Evolutionary conservation across 2,888 invertebrate species (phyloP), one percentile per base, ranked within the genome.

Genomic region (Dolomedes plantarius): DNA sequence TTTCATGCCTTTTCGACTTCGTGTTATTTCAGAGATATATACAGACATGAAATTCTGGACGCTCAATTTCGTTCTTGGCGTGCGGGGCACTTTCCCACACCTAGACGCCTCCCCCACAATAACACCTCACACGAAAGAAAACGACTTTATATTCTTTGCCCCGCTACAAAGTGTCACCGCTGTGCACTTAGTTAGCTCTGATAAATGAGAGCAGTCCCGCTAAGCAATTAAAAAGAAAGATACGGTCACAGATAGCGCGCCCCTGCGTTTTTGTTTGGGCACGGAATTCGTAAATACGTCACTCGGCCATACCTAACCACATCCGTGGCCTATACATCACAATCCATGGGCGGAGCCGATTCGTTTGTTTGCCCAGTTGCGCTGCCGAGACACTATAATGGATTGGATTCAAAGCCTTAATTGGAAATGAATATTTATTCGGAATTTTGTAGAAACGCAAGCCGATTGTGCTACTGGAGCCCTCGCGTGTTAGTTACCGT

Each of bases 311-410:
- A 31, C 19, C 27, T 50, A 73, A 73, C 72, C 32, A 67, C 79
- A 73, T 73, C 65, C 50, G 65, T 46, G 73, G 65, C 41, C 39
- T 65, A 80, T 73, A 73, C 72, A 80, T 73, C 72, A 73, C 36
- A 27, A n/a, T 41, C n/a, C 39, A 23, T 23, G 56, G 56, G 56
- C 56, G 23, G 23, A 56, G 56, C 11, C 56, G 5, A 23, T 23
- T 23, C 23, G 56, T 56, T 56, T 56, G 56, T 56, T 56, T 6
- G 23, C 56, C 16, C 7, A 56, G 3, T 23, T n/a, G n/a, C n/a
- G n/a, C n/a, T 46, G 46, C 41, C 16, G 9, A 16, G 46, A 16
- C 7, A 46, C 46, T 2, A 23, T 56, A 56, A 56, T 56, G 11
- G 56, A 56, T 56, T 19, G 23, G 19, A 56, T 19, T 2, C 5